Evolutionary conservation across 92 coral and sea anemone genomes (phyloP).

Genomic region (Nematostella vectensis): DNA sequence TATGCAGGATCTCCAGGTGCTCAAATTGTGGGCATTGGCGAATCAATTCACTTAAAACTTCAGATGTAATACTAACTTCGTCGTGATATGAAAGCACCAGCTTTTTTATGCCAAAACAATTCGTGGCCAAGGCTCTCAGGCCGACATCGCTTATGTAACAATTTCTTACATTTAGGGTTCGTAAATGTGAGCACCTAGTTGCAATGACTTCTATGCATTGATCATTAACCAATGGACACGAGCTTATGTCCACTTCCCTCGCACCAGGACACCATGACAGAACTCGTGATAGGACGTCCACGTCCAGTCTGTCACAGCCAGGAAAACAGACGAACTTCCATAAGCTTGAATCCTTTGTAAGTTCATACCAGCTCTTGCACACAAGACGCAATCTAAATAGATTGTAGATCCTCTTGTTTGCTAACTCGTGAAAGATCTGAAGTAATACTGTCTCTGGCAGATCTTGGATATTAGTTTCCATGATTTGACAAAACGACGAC

Average conservation of each 20-base stretch:
- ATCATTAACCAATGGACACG: constrained; percentile 46
- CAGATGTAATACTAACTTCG: constrained; percentile 25
- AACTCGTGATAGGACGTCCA: constrained; percentile 21
- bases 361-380: constrained; percentile 51
- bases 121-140: constrained; percentile 17
- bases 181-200: constrained; percentile 33
- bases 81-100: constrained; percentile 22
- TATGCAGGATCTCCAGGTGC: constrained; percentile 29
- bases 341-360: constrained; percentile 52
- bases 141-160: constrained; percentile 42
- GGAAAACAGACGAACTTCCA: constrained; percentile 52
- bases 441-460: constrained; percentile 56
- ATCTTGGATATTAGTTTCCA: constrained; percentile 17
- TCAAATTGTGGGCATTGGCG: constrained; percentile 28
- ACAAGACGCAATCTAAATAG: constrained; percentile 45
- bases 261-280: constrained; percentile 40
- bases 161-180: constrained; percentile 28
- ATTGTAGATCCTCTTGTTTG: constrained; percentile 43
- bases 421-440: constrained; percentile 37
- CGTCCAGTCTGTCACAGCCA: constrained; percentile 34
- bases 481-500: too few species aligned
- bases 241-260: constrained; percentile 35
- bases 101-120: constrained; percentile 18
- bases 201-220: constrained; percentile 39
- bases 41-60: constrained; percentile 21